Percentiles rank a stretch among this genome's conserved stretches.
Evolutionary conservation across 2,888 invertebrate genomes (phyloP).

Genomic region (Theretra japonica): DNA sequence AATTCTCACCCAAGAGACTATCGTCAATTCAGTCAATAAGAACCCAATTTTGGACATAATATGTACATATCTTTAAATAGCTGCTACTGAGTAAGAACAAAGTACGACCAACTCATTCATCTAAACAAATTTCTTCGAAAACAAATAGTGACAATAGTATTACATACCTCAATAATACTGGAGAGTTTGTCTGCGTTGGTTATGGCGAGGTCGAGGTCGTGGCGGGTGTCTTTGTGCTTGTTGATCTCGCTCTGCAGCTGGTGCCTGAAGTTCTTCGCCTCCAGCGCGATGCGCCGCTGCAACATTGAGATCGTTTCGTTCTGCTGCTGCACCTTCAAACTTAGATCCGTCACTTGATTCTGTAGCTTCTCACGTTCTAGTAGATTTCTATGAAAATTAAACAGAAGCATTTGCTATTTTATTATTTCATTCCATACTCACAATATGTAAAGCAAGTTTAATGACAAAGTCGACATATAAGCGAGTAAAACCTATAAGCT

Average conservation of each 20-base stretch:
- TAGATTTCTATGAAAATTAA: slow-evolving; percentile 80
- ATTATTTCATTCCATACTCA: too few relatives aligned
- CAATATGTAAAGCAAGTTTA: too few relatives aligned
- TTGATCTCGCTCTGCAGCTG: slow-evolving; percentile 88
- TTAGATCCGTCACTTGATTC: slow-evolving; percentile 84
- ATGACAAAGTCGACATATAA: too few relatives aligned
- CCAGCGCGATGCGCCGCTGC: slow-evolving; percentile 88
- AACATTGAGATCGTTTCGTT: slow-evolving; percentile 86
- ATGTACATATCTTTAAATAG: too few relatives aligned
- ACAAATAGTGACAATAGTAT: neutral
- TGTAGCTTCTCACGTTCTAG: slow-evolving; percentile 90
- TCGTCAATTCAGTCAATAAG: too few relatives aligned
- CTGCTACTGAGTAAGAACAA: too few relatives aligned
- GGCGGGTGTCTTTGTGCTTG: slow-evolving; percentile 89
- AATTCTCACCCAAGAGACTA: neutral
- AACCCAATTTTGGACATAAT: too few relatives aligned
- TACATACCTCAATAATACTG: slow-evolving; percentile 83
- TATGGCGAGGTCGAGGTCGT: slow-evolving; percentile 86
- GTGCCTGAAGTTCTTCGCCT: slow-evolving; percentile 89
- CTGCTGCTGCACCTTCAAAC: slow-evolving; percentile 85
- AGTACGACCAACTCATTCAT: too few relatives aligned
- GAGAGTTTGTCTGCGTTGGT: slow-evolving; percentile 86
- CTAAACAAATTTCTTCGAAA: too few relatives aligned
- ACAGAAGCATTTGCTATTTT: too few relatives aligned
- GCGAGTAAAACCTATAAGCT: too few relatives aligned